A percentile compares a stretch with the other conserved stretches of the same genome.
These are phyloP conservation scores for Enteromius mattozi DNA, from an alignment of 2,797 vertebrate genomes.

Conservation along the genomic window DNA sequence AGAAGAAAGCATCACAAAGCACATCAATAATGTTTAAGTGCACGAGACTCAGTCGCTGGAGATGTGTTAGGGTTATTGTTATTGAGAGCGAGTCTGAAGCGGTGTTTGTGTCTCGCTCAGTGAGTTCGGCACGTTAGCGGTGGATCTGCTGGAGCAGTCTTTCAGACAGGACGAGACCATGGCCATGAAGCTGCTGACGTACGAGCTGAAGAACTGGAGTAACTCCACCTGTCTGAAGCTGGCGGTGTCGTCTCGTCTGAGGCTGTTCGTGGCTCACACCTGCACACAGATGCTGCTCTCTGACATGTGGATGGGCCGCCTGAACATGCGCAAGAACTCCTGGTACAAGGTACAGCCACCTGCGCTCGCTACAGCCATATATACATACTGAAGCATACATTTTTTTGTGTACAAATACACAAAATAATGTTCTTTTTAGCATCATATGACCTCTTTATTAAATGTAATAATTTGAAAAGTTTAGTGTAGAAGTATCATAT, in stretches of 20 bases:
- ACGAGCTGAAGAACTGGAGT: constrained; percentile 99
- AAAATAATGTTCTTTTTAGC: too few species aligned
- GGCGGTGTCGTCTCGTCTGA: constrained; percentile 93
- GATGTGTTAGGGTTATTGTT: too few species aligned
- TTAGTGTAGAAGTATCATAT: too few species aligned
- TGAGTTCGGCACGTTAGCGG: constrained; percentile 94
- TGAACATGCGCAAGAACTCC: constrained; percentile 99
- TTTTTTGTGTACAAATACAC: too few species aligned
- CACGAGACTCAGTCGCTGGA: too few species aligned
- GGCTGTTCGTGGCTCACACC: constrained; percentile 95
- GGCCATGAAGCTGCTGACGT: constrained; percentile 98
- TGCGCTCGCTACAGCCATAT: neutral
- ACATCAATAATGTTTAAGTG: too few species aligned
- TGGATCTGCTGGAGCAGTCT: constrained; percentile 95
- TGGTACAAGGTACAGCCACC: constrained; percentile 89
- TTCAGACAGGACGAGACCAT: constrained; percentile 98
- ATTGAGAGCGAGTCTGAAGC: neutral
- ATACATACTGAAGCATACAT: too few species aligned
- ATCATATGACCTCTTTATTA: too few species aligned
- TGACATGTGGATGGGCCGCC: constrained; percentile 99
- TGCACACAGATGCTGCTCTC: constrained; percentile 97
- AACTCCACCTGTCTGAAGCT: constrained; percentile 97
- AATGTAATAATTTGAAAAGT: too few species aligned
- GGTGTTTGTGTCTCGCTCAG: constrained; percentile 69
- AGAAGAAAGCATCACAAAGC: too few species aligned